Evolutionary conservation across 1,140 invertebrate species (phyloP), one percentile per base, ranked within the genome.

Genomic region (Ostrea denselamellosa): DNA sequence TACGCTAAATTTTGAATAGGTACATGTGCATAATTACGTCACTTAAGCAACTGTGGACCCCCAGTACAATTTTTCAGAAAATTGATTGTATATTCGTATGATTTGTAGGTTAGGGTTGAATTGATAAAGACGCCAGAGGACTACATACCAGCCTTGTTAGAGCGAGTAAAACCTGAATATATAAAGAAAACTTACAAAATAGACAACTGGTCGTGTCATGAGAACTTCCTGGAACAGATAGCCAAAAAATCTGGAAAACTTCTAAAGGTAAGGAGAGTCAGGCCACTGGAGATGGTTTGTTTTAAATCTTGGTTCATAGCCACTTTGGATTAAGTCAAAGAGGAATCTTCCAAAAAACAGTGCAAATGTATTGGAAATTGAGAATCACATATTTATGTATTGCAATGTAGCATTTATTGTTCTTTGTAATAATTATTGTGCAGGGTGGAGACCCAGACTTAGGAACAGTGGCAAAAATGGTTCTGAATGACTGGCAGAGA

Each of bases 401-500:
- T 44, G 34, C 5, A 44, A 44, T 44, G 1, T 44, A 44, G 5
- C 5, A 44, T 44, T 44, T 44, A 44, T 5, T 44, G 34, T 44
- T 44, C 34, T 44, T 2, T 44, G 34, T 44, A 2, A 44, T 44
- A 44, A 44, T 14, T 85, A 14, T 85, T 82, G 90, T 92, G 8
- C 87, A 95, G 95, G 98, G 98, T 91, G 99, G 98, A 44, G 98
- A 99, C 94, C 98, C 99, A 14, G 98, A 99, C 95, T 95, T 99
- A 14, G 95, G 96, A 82, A 97, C 97, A 82, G 97, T 97, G 19
- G 97, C 99, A 0, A 97, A 97, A 94, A 99, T 99, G 97, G 96
- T 99, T 4, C 95, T 99, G 0, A 99, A 99, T 96, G 99, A 99
- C 95, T 99, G 98, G 97, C 99, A 99, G 95, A 96, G 99, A 92